Conservation (phyloP, 2,888 invertebrate genomes). For the Ormyrus nitidulus region DNA sequence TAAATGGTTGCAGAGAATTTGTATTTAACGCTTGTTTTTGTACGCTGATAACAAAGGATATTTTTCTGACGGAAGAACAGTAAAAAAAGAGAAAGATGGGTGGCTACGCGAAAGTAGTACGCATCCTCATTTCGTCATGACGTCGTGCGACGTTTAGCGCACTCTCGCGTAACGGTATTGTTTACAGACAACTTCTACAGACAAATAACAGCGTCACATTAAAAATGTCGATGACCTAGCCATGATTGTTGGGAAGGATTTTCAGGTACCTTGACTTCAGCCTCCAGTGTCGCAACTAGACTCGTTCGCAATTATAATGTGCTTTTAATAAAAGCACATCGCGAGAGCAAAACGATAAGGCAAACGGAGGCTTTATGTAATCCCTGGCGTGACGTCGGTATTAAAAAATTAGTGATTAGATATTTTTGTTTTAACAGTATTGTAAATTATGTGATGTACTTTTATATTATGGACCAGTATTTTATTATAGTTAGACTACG, state of each 20-base stretch:
- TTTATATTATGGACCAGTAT: no score
- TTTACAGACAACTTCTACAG: slow-evolving; percentile 56
- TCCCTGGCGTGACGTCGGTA: no score
- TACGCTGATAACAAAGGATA: slow-evolving; percentile 9
- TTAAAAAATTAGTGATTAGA: no score
- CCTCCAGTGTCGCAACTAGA: not conserved
- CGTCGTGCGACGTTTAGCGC: slow-evolving; percentile 30
- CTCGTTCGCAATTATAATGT: not conserved
- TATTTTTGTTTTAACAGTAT: no score
- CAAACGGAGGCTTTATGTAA: no score
- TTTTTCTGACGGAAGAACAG: slow-evolving; percentile 15
- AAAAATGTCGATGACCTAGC: not conserved
- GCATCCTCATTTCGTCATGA: slow-evolving; percentile 62
- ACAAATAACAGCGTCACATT: not conserved
- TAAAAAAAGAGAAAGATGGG: slow-evolving; percentile 24
- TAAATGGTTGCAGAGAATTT: not conserved
- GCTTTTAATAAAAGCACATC: not conserved
- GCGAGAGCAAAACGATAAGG: not conserved
- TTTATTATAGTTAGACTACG: no score
- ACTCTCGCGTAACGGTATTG: slow-evolving; percentile 58
- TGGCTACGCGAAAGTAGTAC: slow-evolving; percentile 59
- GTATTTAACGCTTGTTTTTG: not conserved
- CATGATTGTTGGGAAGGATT: not conserved
- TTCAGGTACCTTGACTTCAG: not conserved
- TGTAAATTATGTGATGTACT: no score